Evolutionary conservation across 2,888 invertebrate species (phyloP).

Genomic region (Philereme vetulata): DNA sequence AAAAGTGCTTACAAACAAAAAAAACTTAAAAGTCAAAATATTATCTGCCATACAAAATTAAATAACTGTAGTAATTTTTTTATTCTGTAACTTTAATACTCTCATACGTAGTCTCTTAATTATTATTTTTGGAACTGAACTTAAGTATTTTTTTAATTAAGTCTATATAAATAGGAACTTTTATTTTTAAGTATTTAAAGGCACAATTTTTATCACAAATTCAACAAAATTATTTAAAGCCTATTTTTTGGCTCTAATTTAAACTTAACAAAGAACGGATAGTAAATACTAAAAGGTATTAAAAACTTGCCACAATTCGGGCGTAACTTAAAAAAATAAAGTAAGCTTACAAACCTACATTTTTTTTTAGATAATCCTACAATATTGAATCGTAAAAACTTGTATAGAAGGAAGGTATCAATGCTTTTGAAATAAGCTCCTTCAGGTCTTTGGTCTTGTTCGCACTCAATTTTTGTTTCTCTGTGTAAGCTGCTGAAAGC

Average conservation of each 20-base stretch:
- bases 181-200: constrained; percentile 12
- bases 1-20: constrained; percentile 10
- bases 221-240: constrained; percentile 10
- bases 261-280: constrained; percentile 11
- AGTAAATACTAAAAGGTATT: constrained; percentile 12
- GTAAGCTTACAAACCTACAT: constrained; percentile 11
- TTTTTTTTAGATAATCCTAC: constrained; percentile 3
- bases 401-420: constrained; percentile 15
- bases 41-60: constrained; percentile 11
- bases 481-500: constrained; percentile 9
- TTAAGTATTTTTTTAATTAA: constrained; percentile 11
- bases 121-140: constrained; percentile 11
- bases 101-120: constrained; percentile 12
- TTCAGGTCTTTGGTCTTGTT: constrained; percentile 18
- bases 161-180: constrained; percentile 11
- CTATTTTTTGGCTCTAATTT: constrained; percentile 9
- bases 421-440: constrained; percentile 16
- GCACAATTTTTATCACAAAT: constrained; percentile 11
- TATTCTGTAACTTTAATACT: constrained; percentile 10
- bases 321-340: constrained; percentile 10
- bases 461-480: constrained; percentile 13
- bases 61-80: constrained; percentile 11
- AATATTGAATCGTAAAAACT: constrained; percentile 13
- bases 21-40: constrained; percentile 11
- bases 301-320: constrained; percentile 11